Conservation (phyloP, 23 tunicate genomes). For the Clavelina lepadiformis region DNA sequence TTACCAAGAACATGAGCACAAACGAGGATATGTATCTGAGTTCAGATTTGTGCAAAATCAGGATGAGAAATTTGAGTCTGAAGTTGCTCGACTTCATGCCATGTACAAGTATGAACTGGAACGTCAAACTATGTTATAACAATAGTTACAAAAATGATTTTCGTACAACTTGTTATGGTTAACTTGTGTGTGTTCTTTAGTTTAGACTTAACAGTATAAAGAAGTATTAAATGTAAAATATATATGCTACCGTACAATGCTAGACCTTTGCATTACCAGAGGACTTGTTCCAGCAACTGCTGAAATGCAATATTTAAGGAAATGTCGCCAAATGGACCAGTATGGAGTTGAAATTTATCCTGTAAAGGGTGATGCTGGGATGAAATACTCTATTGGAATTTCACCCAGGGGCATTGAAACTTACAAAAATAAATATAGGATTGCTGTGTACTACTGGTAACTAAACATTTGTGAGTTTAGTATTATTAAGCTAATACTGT, state of each 20-base stretch:
- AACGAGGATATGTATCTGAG: slow-evolving; percentile 68
- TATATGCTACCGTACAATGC: no score
- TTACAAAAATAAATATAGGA: slow-evolving; percentile 60
- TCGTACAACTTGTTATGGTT: no score
- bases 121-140: no score
- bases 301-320: slow-evolving; percentile 68
- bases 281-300: slow-evolving; percentile 67
- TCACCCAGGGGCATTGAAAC: slow-evolving; percentile 87
- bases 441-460: slow-evolving; percentile 72
- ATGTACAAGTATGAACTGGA: slow-evolving; percentile 43
- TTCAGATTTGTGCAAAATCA: slow-evolving; percentile 76
- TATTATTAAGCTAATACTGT: neutral
- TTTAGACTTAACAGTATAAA: no score
- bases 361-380: slow-evolving; percentile 56
- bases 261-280: no score
- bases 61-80: slow-evolving; percentile 65
- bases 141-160: no score
- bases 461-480: neutral
- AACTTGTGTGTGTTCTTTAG: no score
- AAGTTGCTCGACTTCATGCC: slow-evolving; percentile 71
- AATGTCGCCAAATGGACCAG: slow-evolving; percentile 80
- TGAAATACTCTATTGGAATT: slow-evolving; percentile 57
- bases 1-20: slow-evolving; percentile 42
- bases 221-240: no score
- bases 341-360: slow-evolving; percentile 78